Conservation (phyloP, 2,888 invertebrate species). For the Coenonympha arcania region DNA sequence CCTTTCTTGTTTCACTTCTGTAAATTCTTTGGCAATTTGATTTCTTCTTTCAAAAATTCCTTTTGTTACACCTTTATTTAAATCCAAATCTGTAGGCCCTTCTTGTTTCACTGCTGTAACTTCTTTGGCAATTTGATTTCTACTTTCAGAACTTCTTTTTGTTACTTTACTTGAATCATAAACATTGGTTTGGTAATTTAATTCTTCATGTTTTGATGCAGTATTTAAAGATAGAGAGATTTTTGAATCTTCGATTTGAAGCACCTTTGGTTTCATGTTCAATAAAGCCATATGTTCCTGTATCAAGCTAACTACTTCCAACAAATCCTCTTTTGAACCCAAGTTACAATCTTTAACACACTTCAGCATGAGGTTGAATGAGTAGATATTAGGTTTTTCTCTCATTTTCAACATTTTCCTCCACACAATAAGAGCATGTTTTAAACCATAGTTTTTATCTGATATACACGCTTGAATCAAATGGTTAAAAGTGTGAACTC, state of each 20-base stretch:
- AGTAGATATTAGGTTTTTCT: slow-evolving; percentile 79
- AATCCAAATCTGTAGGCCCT: not conserved
- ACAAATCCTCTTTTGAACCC: slow-evolving; percentile 76
- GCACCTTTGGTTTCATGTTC: slow-evolving; percentile 24
- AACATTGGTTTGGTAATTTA: not conserved
- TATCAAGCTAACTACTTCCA: slow-evolving; percentile 61
- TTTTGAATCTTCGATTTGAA: slow-evolving; percentile 26
- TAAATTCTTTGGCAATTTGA: not conserved
- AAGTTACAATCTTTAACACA: slow-evolving; percentile 87
- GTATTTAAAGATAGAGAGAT: slow-evolving; percentile 3
- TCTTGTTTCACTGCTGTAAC: not conserved
- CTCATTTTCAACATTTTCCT: slow-evolving; percentile 80
- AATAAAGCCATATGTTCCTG: slow-evolving; percentile 36
- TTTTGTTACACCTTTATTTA: not conserved
- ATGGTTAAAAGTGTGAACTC: slow-evolving; percentile 82
- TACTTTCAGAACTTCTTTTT: no score
- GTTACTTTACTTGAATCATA: not conserved
- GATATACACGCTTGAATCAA: slow-evolving; percentile 88
- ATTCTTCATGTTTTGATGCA: not conserved
- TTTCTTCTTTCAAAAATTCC: not conserved
- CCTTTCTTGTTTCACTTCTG: no score
- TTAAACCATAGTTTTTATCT: slow-evolving; percentile 85
- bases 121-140: no score
- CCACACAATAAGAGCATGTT: slow-evolving; percentile 89
- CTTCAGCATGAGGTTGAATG: slow-evolving; percentile 87